phyloP scores from a whole-genome alignment of 2,113 vertebrate species.

The Phycodurus eques region DNA sequence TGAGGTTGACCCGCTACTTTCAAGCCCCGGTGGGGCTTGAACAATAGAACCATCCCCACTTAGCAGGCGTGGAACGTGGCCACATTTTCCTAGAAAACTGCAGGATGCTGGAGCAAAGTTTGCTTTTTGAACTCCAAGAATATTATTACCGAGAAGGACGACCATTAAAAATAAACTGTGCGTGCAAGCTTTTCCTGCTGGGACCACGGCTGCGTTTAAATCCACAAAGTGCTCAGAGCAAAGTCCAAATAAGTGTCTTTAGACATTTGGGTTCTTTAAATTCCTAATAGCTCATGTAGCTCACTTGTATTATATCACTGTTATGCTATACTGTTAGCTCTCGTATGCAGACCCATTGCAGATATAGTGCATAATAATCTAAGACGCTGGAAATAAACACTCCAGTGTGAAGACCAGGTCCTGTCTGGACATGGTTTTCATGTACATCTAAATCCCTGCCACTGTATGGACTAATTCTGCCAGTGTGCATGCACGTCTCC shows the following conservation, averaged over 20 bases:
- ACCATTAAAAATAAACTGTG: background rate
- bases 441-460: conserved; percentile 2
- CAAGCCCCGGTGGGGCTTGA: background rate
- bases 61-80: background rate
- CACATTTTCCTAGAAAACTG: conserved; percentile 7
- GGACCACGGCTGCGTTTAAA: background rate
- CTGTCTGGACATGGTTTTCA: background rate
- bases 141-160: background rate
- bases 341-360: background rate
- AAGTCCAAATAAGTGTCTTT: background rate
- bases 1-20: background rate
- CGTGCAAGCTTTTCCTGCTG: background rate
- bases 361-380: background rate
- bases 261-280: background rate
- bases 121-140: conserved; percentile 8
- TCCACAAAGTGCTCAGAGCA: background rate
- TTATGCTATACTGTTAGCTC: background rate
- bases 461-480: background rate
- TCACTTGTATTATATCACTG: background rate
- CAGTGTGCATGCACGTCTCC: background rate
- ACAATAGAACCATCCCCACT: conserved; percentile 2
- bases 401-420: background rate
- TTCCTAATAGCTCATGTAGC: background rate
- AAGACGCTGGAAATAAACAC: background rate
- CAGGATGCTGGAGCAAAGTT: background rate